phyloP scores from a whole-genome alignment of 2,113 vertebrate species.

The Nasalis larvatus region DNA sequence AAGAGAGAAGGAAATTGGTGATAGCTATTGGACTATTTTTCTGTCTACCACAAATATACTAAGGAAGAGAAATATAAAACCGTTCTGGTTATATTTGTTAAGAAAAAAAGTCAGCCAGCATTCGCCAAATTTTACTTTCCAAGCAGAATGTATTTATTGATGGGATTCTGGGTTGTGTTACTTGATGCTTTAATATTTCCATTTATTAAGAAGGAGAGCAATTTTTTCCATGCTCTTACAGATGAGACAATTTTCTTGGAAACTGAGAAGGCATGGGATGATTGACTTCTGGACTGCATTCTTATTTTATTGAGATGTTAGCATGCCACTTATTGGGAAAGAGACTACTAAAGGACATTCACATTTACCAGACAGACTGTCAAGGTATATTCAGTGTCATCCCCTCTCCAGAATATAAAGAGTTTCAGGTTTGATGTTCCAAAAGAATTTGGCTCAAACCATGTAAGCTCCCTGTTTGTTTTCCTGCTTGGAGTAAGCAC shows the following conservation, averaged over 20 bases:
- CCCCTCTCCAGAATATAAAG: constrained; percentile 70
- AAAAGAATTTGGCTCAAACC: constrained; percentile 7
- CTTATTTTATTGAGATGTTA: constrained; percentile 83
- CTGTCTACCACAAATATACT: background rate
- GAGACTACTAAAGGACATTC: constrained; percentile 78
- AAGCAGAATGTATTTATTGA: background rate
- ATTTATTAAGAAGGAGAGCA: background rate
- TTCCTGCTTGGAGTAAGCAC: background rate
- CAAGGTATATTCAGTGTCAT: constrained; percentile 74
- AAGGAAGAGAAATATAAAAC: background rate
- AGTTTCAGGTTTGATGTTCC: constrained; percentile 66
- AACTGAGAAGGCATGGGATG: constrained; percentile 78
- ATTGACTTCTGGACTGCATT: constrained; percentile 79
- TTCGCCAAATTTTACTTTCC: background rate
- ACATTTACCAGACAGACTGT: constrained; percentile 78
- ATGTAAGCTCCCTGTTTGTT: background rate
- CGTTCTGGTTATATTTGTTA: background rate
- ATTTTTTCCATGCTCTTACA: constrained; percentile 52
- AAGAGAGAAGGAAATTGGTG: background rate
- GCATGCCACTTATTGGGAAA: constrained; percentile 78
- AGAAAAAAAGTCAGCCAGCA: background rate
- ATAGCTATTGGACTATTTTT: background rate
- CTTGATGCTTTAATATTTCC: background rate
- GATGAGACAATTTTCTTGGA: constrained; percentile 73
- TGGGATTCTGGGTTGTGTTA: background rate